Evolutionary conservation across 1,140 invertebrate species (phyloP).

Genomic region (Aphis gossypii): DNA sequence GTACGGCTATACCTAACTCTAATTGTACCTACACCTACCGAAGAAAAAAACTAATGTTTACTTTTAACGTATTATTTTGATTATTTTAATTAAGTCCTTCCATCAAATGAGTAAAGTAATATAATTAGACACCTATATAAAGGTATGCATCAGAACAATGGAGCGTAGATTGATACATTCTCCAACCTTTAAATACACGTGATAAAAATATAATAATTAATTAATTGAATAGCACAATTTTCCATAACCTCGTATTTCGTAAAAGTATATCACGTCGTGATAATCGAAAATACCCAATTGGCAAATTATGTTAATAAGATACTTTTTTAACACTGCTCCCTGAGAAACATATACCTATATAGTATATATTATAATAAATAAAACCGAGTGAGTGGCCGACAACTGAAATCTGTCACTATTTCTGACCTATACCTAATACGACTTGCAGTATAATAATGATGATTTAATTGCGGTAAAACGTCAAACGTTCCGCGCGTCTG

Average conservation of each 20-base stretch:
- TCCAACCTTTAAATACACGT: not conserved
- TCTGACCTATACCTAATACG: not conserved
- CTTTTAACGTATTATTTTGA: not conserved
- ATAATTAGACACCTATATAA: not conserved
- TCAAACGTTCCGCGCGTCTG: not conserved
- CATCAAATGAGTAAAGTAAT: not conserved
- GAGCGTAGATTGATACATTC: not conserved
- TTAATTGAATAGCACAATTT: not conserved
- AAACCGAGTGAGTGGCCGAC: no score
- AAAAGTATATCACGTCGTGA: no score
- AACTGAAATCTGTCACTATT: not conserved
- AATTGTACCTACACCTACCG: not conserved
- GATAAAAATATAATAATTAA: not conserved
- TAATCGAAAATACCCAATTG: not conserved
- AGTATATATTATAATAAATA: not conserved
- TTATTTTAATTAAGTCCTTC: not conserved
- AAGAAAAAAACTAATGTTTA: not conserved
- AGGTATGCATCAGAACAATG: no score
- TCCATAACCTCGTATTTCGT: not conserved
- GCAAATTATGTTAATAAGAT: not conserved
- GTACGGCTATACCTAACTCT: not conserved
- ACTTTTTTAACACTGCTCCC: not conserved
- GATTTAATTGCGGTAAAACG: not conserved
- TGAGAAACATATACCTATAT: no score
- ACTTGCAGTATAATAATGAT: not conserved